These are phyloP conservation scores for Aythya baeri DNA, from an alignment of 2,113 vertebrate genomes.

Conservation along the genomic window DNA sequence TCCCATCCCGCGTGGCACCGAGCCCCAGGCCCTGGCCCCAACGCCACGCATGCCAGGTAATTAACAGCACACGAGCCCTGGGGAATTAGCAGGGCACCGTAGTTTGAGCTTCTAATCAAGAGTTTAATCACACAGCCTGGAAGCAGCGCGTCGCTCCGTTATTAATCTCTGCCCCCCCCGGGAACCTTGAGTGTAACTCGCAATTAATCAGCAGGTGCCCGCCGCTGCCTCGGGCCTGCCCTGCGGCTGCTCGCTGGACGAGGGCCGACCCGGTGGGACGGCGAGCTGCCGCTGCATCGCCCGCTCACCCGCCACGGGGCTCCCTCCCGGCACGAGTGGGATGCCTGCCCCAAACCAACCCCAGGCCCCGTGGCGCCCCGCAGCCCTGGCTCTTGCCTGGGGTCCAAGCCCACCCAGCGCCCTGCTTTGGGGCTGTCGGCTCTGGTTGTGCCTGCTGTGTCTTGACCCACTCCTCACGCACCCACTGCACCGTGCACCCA, in stretches of 20 bases:
- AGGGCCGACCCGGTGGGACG: neutral
- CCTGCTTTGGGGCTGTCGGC: neutral
- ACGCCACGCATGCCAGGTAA: neutral
- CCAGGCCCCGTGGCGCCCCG: fast-evolving
- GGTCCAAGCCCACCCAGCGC: fast-evolving
- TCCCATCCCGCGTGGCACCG: fast-evolving
- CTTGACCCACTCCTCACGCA: neutral
- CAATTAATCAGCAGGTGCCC: neutral
- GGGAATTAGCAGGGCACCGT: conserved; percentile 39
- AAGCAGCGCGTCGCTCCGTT: neutral
- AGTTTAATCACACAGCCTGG: conserved; percentile 59
- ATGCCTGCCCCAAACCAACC: neutral
- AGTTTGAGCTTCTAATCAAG: conserved; percentile 65
- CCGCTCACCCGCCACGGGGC: too few relatives aligned
- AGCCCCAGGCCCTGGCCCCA: fast-evolving
- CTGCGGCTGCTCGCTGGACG: fast-evolving
- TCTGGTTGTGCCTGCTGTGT: neutral
- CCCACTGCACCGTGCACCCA: neutral
- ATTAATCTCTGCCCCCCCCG: conserved; percentile 46
- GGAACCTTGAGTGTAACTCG: conserved; percentile 12
- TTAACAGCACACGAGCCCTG: conserved; percentile 24
- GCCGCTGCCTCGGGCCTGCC: neutral
- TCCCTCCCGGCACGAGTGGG: neutral
- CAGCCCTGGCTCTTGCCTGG: too few relatives aligned
- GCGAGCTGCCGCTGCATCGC: too few relatives aligned